These are phyloP conservation scores for Cyphomyrmex costatus DNA, from an alignment of 1,140 invertebrate genomes.

Conservation along the genomic window DNA sequence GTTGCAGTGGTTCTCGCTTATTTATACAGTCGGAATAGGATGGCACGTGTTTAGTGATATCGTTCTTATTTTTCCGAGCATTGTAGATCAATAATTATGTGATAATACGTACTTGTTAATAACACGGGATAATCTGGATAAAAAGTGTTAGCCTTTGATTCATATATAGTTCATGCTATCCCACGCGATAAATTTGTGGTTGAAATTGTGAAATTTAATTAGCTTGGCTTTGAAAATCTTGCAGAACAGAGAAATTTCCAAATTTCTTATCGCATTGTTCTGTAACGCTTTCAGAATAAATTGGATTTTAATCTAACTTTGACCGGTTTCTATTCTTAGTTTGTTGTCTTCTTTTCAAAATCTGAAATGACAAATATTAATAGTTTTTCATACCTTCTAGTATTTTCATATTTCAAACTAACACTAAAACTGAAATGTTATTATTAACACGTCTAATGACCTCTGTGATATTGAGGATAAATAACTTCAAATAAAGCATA, in stretches of 20 bases:
- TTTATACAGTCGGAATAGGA: neutral
- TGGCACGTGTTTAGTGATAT: neutral
- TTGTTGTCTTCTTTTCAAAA: neutral
- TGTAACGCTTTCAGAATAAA: neutral
- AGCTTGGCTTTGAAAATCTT: neutral
- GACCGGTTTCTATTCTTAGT: neutral
- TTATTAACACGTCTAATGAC: neutral
- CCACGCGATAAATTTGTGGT: neutral
- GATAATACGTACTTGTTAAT: neutral
- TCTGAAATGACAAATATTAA: neutral
- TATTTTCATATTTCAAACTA: neutral
- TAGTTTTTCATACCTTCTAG: neutral
- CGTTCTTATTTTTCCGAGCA: conserved; percentile 10
- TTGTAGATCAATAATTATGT: neutral
- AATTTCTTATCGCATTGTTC: neutral
- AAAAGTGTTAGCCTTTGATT: neutral
- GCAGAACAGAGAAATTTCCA: conserved; percentile 3
- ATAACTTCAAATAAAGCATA: neutral
- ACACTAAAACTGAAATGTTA: neutral
- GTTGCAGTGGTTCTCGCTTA: neutral
- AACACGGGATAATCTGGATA: neutral
- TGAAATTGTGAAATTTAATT: conserved; percentile 12
- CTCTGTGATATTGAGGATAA: neutral
- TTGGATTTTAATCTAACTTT: neutral
- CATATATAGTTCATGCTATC: neutral